Evolutionary conservation across 2,113 vertebrate species (phyloP), one percentile per base, ranked within the genome.

Genomic region (Hypanus sabinus): DNA sequence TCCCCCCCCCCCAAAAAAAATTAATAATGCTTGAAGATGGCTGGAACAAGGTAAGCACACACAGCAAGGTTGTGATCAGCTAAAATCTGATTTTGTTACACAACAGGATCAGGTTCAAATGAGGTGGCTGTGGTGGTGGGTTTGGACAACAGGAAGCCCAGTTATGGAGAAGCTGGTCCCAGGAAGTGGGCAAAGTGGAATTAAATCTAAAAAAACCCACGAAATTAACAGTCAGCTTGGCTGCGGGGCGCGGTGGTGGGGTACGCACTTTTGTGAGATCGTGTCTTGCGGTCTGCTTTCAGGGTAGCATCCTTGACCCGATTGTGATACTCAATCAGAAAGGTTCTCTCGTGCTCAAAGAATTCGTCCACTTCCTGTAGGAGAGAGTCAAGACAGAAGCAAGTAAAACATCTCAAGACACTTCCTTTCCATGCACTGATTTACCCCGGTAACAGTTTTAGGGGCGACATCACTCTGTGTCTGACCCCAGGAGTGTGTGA

Each of bases 271-370:
- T 95, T 94, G 94, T 94, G 94, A 24, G 95, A 93, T 36, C 55
- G 76, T 73, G 95, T 94, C 92, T 95, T 93, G 0, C 62, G 73
- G 94, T 95, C 94, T 0, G 94, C 94, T 30, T 94, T 46, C 55
- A 94, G 94, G 93, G 94, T 95, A 94, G 95, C 27, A 0, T 96
- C 96, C 46, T 57, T 11, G 79, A 94, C 94, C 30, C 76, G 76
- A 65, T 75, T 27, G 16, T 95, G 95, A 27, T 95, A 95, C 73
- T 95, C 94, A 57, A 95, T 93, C 60, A 95, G 90, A 60, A 95
- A 96, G 57, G 93, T 95, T 46, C 94, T 93, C 94, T 95, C 94
- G 0, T 95, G 94, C 38, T 96, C 95, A 83, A 95, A 96, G 94
- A 95, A 95, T 60, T 95, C 95, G 27, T 94, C 95, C n/a, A 95